Conservation (phyloP, 2,113 vertebrate genomes). For the Climacteris rufus region DNA sequence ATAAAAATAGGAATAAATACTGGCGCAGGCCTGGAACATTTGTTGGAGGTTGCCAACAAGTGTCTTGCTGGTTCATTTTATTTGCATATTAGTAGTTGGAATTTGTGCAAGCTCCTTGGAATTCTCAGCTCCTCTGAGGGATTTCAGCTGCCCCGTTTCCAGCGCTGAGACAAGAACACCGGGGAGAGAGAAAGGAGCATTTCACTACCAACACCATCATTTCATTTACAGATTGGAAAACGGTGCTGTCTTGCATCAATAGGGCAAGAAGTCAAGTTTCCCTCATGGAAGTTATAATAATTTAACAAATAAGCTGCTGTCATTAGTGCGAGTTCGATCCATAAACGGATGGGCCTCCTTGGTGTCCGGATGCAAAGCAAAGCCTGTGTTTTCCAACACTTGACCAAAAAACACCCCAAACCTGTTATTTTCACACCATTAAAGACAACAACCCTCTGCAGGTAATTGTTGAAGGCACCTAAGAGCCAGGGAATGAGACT, state of each 20-base stretch:
- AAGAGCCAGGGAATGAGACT: not conserved
- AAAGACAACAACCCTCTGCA: not conserved
- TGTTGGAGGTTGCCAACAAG: not conserved
- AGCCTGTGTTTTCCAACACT: not conserved
- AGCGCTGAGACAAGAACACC: not conserved
- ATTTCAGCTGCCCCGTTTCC: not conserved
- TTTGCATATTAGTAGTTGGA: not conserved
- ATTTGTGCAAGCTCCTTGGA: not conserved
- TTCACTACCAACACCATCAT: not conserved
- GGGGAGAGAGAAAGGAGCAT: not conserved
- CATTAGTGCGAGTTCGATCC: fast-evolving
- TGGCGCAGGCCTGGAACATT: not conserved
- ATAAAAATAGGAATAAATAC: not conserved
- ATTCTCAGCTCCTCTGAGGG: not conserved
- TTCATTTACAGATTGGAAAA: not conserved
- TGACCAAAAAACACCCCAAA: not conserved
- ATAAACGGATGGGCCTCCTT: not conserved
- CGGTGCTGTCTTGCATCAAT: fast-evolving
- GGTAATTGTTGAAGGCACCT: not conserved
- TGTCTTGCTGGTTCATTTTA: not conserved
- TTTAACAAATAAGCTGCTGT: not conserved
- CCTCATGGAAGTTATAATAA: not conserved
- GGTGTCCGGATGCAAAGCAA: fast-evolving
- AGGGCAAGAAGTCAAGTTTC: not conserved
- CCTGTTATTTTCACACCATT: not conserved